Conservation (phyloP, 2,113 vertebrate species). For the Eudyptes chrysolophus region DNA sequence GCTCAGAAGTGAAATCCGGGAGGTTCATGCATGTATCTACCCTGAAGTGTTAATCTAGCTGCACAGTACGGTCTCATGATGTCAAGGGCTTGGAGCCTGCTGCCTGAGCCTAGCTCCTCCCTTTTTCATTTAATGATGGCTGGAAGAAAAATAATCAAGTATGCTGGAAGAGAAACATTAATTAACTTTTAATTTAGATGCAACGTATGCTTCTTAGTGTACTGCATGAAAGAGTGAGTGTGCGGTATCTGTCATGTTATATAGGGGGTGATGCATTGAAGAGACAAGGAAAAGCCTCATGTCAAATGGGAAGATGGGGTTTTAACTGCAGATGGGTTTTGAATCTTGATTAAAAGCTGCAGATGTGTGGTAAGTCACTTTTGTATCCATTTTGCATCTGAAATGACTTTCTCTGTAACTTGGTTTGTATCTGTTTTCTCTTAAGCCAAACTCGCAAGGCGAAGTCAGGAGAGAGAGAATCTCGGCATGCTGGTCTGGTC, state of each 20-base stretch:
- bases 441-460: conserved; percentile 83
- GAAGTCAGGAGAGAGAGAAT: conserved; percentile 89
- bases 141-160: conserved; percentile 57
- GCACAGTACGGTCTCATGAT: neutral
- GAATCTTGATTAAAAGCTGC: conserved; percentile 39
- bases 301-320: neutral
- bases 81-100: neutral
- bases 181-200: conserved; percentile 61
- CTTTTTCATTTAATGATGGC: conserved; percentile 26
- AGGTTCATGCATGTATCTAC: neutral
- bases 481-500: conserved; percentile 97
- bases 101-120: neutral
- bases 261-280: neutral
- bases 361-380: neutral
- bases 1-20: neutral
- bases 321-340: conserved; percentile 21
- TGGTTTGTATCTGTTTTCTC: conserved; percentile 49
- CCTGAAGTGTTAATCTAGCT: neutral
- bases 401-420: conserved; percentile 26
- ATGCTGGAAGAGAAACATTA: conserved; percentile 46
- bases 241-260: neutral
- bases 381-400: conserved; percentile 29
- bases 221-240: neutral
- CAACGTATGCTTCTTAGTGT: neutral
- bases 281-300: conserved; percentile 37